These are phyloP conservation scores for Sicus ferrugineus DNA, from an alignment of 2,888 invertebrate genomes.

Conservation along the genomic window DNA sequence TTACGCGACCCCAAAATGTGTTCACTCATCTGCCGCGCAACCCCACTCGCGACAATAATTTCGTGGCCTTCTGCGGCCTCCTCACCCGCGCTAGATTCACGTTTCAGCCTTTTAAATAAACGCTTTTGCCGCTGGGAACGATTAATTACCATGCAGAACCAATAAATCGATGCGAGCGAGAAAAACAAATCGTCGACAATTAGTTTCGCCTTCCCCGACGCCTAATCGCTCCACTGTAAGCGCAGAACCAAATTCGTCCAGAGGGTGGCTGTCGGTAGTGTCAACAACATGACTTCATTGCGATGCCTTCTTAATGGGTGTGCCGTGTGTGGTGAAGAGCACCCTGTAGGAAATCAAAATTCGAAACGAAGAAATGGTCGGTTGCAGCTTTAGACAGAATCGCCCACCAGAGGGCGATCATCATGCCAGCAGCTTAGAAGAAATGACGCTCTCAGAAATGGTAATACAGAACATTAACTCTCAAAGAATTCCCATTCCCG, in stretches of 20 bases:
- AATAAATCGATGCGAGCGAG: slow-evolving; percentile 41
- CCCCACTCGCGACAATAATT: slow-evolving; percentile 6
- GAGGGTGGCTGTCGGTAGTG: slow-evolving; percentile 12
- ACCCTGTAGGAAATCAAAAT: too few species aligned
- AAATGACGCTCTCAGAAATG: too few species aligned
- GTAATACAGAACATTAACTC: too few species aligned
- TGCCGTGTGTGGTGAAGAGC: too few species aligned
- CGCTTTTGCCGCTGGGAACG: slow-evolving; percentile 51
- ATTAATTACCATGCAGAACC: slow-evolving; percentile 55
- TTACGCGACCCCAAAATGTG: background rate
- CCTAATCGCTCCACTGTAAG: background rate
- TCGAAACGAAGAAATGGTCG: too few species aligned
- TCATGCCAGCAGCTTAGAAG: too few species aligned
- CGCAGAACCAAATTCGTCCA: slow-evolving; percentile 13
- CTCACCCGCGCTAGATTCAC: background rate
- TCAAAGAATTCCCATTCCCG: too few species aligned
- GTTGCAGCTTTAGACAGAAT: too few species aligned
- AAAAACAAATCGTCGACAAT: slow-evolving; percentile 40
- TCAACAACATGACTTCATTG: slow-evolving; percentile 26
- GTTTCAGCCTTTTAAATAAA: slow-evolving; percentile 13
- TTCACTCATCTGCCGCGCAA: background rate
- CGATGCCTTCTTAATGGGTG: too few species aligned
- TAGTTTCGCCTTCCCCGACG: slow-evolving; percentile 35
- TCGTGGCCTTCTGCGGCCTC: slow-evolving; percentile 3
- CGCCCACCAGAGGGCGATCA: too few species aligned